Conservation (phyloP, 2,888 invertebrate species). For the Cephus runcator region DNA sequence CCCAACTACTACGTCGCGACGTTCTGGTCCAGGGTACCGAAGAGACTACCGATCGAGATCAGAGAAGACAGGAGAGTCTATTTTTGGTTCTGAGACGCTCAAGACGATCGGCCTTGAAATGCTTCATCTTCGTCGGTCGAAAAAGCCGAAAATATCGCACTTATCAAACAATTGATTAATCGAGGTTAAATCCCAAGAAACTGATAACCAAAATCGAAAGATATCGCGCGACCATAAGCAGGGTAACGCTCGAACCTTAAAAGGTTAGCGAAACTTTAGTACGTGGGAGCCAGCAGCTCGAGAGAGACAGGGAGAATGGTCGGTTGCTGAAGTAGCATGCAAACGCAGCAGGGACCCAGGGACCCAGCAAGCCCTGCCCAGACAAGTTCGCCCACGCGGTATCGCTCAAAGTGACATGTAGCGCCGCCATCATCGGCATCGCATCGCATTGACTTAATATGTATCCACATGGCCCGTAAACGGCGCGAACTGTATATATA, state of each 20-base stretch:
- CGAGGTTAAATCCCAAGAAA: background rate
- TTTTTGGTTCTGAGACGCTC: background rate
- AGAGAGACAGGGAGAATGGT: background rate
- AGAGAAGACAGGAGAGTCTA: background rate
- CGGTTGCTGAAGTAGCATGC: background rate
- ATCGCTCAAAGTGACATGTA: slow-evolving; percentile 25
- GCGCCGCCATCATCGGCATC: background rate
- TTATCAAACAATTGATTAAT: background rate
- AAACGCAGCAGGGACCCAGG: background rate
- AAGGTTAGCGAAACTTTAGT: slow-evolving; percentile 35
- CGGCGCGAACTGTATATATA: background rate
- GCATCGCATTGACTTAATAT: slow-evolving; percentile 26
- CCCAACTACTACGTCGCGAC: background rate
- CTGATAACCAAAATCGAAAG: background rate
- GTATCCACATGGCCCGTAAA: background rate
- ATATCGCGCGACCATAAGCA: background rate
- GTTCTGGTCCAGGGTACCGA: background rate
- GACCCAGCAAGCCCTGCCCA: slow-evolving; percentile 21
- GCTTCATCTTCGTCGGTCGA: background rate
- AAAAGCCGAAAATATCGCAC: background rate
- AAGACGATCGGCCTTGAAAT: background rate
- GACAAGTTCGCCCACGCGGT: slow-evolving; percentile 40
- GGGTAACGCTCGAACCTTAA: slow-evolving; percentile 37
- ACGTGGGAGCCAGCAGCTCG: slow-evolving; percentile 35
- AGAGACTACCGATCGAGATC: background rate